Evolutionary conservation across 2,888 invertebrate genomes (phyloP).

Genomic region (Zelleria hepariella): DNA sequence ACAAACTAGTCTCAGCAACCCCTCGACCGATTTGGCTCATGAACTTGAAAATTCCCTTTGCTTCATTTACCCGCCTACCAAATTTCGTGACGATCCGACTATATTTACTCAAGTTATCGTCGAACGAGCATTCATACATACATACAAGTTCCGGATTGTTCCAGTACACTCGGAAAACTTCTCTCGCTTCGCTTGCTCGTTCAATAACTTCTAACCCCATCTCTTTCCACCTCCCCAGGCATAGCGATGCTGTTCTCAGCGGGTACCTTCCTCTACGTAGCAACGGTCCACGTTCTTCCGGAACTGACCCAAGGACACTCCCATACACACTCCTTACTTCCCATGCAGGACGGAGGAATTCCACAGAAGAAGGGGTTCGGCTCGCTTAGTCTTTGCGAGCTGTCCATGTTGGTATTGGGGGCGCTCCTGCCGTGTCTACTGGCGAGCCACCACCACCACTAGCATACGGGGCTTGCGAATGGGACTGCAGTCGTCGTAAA

Average conservation of each 20-base stretch:
- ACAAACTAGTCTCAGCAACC: too few species aligned
- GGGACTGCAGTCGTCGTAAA: too few species aligned
- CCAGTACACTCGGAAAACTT: too few species aligned
- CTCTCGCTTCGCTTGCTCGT: too few species aligned
- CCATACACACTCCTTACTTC: slow-evolving; percentile 50
- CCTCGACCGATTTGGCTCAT: too few species aligned
- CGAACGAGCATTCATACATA: too few species aligned
- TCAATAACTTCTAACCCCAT: too few species aligned
- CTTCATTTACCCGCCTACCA: too few species aligned
- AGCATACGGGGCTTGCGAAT: slow-evolving; percentile 18
- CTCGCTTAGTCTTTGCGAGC: slow-evolving; percentile 82
- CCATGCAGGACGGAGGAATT: slow-evolving; percentile 33
- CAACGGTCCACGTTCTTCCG: slow-evolving; percentile 98
- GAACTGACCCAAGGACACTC: slow-evolving; percentile 81
- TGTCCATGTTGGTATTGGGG: slow-evolving; percentile 87
- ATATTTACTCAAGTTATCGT: too few species aligned
- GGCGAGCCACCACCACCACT: slow-evolving; percentile 94
- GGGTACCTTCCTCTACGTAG: slow-evolving; percentile 98
- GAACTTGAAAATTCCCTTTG: too few species aligned
- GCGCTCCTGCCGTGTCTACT: slow-evolving; percentile 90
- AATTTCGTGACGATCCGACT: too few species aligned
- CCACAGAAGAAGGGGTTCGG: slow-evolving; percentile 46
- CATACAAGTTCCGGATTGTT: too few species aligned
- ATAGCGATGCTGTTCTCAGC: slow-evolving; percentile 99
- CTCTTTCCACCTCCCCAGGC: slow-evolving; percentile 42